Evolutionary conservation across 2,113 vertebrate genomes (phyloP), one percentile per base, ranked within the genome.

Genomic region (Cardinalis cardinalis): DNA sequence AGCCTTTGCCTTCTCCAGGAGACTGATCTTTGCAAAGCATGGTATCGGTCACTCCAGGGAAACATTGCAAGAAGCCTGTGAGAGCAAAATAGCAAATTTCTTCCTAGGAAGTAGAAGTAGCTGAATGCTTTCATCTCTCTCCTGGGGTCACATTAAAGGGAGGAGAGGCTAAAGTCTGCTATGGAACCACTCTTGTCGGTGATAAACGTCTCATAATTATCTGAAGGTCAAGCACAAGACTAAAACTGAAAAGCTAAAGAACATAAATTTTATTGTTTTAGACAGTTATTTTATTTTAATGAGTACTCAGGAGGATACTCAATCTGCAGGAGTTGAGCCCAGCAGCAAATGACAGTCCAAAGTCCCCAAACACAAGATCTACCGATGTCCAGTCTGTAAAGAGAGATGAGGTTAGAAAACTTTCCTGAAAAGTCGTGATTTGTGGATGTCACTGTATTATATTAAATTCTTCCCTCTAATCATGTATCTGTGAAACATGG

Each of bases 221-320:
- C 13, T 78, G 29, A 55, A 80, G 59, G 58, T 84, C 9, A 2
- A 84, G 38, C 34, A 88, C 69, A 80, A 66, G 41, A n/a, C 44
- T 90, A 73, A 77, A 84, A 66, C 36, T 18, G 19, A 61, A 88
- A 89, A 82, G 53, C 20, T 56, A 3, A 85, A 77, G 65, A 70
- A 21, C n/a, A 84, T 44, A 4, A 60, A 38, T 75, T 78, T 59
- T 84, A 32, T 36, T 93, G 51, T 70, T 94, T 89, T n/a, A 94
- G 78, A n/a, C 55, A 51, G 55, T 74, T 92, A 18, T 5, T 89
- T 87, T 88, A 36, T 82, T 92, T 94, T 90, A 94, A 94, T 79
- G 65, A 96, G 58, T 60, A 81, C 93, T 63, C 90, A 31, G 26
- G 88, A 86, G 89, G 38, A 81, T 84, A 71, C 8, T 94, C 15